phyloP scores from a whole-genome alignment of 2,113 vertebrate genomes.

The Anseranas semipalmata region DNA sequence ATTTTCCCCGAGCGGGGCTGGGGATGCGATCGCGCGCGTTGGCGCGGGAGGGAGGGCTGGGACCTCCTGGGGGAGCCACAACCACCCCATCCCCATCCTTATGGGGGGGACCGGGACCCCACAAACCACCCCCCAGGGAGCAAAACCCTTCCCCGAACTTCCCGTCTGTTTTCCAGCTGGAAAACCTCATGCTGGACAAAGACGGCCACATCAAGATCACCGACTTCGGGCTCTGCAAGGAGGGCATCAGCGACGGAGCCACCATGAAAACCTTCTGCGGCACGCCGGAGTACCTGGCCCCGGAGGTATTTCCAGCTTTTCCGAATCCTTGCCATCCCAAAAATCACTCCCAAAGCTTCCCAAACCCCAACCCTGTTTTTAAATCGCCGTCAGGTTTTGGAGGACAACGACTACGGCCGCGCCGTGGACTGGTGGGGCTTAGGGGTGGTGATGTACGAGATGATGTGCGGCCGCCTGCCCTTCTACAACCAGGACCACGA shows the following conservation, averaged over 20 bases:
- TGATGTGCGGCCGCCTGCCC: slow-evolving; percentile 92
- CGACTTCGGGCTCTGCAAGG: slow-evolving; percentile 94
- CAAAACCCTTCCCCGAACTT: too few species aligned
- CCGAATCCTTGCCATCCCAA: too few species aligned
- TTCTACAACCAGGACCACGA: slow-evolving; percentile 98
- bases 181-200: slow-evolving; percentile 96
- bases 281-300: slow-evolving; percentile 92
- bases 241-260: slow-evolving; percentile 91
- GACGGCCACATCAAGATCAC: slow-evolving; percentile 97
- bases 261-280: slow-evolving; percentile 97
- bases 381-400: slow-evolving; percentile 84
- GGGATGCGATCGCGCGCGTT: too few species aligned
- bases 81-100: not conserved
- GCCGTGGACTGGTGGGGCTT: slow-evolving; percentile 96
- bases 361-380: not conserved
- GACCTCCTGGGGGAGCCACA: too few species aligned
- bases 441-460: slow-evolving; percentile 95
- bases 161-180: slow-evolving; percentile 78
- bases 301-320: slow-evolving; percentile 80
- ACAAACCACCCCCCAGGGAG: too few species aligned
- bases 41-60: too few species aligned
- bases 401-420: slow-evolving; percentile 92
- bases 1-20: not conserved
- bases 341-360: too few species aligned
- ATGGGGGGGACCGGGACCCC: not conserved